Evolutionary conservation across 2,888 invertebrate genomes (phyloP).

Genomic region (Disparrhopalites patrizii): DNA sequence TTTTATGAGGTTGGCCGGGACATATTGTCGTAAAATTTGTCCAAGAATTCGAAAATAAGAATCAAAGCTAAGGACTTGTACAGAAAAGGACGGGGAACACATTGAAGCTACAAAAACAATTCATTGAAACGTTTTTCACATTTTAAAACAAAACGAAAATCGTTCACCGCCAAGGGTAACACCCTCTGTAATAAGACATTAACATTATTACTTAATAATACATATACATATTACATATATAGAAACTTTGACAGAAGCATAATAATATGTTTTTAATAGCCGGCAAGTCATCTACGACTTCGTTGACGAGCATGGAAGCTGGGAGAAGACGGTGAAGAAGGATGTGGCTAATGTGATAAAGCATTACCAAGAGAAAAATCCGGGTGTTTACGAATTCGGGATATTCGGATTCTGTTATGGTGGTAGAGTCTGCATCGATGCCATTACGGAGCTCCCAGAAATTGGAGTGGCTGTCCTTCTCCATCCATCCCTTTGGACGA

Average conservation of each 20-base stretch:
- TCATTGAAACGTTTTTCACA: no score
- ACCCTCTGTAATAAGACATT: no score
- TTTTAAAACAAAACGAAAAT: no score
- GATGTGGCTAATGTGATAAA: constrained; percentile 33
- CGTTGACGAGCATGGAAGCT: constrained; percentile 31
- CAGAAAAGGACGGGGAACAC: no score
- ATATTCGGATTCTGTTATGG: constrained; percentile 47
- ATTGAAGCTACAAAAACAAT: no score
- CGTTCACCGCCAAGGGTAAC: no score
- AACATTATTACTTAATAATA: not conserved
- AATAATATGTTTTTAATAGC: not conserved
- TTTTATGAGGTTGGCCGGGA: no score
- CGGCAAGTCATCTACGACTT: constrained; percentile 15
- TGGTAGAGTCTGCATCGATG: constrained; percentile 40
- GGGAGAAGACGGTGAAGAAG: constrained; percentile 34
- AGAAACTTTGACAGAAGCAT: not conserved
- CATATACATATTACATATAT: not conserved
- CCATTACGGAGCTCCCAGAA: constrained; percentile 30
- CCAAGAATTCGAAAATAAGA: no score
- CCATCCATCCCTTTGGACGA: constrained; percentile 35
- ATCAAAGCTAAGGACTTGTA: no score
- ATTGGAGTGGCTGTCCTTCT: constrained; percentile 37
- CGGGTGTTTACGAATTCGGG: constrained; percentile 34
- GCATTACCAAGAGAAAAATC: constrained; percentile 35
- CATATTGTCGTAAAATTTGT: no score